Evolutionary conservation across 2,113 vertebrate genomes (phyloP), one percentile per base, ranked within the genome.

Genomic region (Macquaria australasica): DNA sequence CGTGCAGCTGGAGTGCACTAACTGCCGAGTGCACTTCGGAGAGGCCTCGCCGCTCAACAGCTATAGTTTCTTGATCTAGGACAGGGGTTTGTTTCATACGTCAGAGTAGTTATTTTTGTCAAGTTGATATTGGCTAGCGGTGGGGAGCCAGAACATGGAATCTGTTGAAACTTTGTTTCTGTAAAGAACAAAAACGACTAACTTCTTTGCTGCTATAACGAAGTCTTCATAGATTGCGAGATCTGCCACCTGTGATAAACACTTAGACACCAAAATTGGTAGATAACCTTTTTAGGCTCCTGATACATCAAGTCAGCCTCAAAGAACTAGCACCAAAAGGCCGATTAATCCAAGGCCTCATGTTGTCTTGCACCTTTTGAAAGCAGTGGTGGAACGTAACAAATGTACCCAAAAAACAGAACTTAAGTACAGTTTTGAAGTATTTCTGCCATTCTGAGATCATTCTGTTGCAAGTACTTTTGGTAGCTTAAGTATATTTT

Each of bases 1-100:
- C 20, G n/a, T 63, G 83, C 82, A 85, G 89, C 82, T 82, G 83
- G 85, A 89, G 89, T 73, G 67, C 64, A 55, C 74, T 77, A 73
- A 76, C 81, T 23, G 62, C 68, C 9, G 73, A 90, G 80, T 71
- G 82, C 73, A 69, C 83, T 86, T 83, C 16, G 63, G 60, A 82
- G 77, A 76, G 78, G 87, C 81, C 74, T 79, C 64, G 41, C 15
- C 28, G 34, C 82, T 77, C 85, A 12, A 25, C 60, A 43, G 53
- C 43, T 12, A 20, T 28, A 41, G 37, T 86, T 59, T 87, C 84
- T 90, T 81, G 34, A 81, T 84, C 67, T 67, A 10, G 8, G 37
- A 53, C 72, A 15, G 58, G 45, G 73, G 75, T 83, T 88, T 81
- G 39, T 71, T 88, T 83, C 25, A 67, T 34, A 37, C 16, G 58